Percentiles rank a stretch among this genome's conserved stretches.
phyloP scores from a whole-genome alignment of 2,113 vertebrate genomes.

The Odocoileus virginianus region DNA sequence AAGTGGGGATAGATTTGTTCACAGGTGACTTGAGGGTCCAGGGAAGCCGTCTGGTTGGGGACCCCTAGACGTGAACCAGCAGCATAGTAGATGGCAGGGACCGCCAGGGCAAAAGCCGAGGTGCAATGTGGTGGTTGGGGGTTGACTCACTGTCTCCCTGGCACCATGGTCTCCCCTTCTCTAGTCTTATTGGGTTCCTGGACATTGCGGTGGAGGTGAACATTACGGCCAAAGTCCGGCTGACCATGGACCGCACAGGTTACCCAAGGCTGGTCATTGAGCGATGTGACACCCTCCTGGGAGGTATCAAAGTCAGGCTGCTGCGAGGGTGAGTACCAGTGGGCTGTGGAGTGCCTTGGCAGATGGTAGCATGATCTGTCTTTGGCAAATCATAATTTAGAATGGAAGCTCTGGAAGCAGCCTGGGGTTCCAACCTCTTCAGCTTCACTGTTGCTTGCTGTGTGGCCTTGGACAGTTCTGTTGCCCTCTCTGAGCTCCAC shows the following conservation, averaged over 20 bases:
- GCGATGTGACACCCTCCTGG: constrained; percentile 70
- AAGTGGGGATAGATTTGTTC: neutral
- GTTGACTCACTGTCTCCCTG: rapidly evolving
- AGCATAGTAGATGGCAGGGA: rapidly evolving
- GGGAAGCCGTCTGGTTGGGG: neutral
- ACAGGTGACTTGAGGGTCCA: neutral
- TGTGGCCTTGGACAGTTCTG: neutral
- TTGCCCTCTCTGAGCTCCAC: neutral
- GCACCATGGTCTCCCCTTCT: neutral
- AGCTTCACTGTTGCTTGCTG: neutral
- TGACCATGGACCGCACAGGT: constrained; percentile 72
- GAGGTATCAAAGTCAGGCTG: constrained; percentile 72
- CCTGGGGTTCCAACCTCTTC: neutral
- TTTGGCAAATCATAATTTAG: neutral
- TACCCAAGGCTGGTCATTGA: constrained; percentile 74
- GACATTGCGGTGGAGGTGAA: constrained; percentile 76
- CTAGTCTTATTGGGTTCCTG: constrained; percentile 77
- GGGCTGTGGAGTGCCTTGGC: rapidly evolving
- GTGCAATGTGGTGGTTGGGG: rapidly evolving
- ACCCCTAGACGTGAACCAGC: neutral
- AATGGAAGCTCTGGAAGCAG: neutral
- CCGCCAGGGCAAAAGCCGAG: neutral
- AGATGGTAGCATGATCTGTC: neutral
- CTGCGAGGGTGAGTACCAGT: constrained; percentile 68
- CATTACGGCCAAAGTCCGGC: constrained; percentile 70